phyloP scores from a whole-genome alignment of 2,113 vertebrate genomes.

The Collichthys lucidus region DNA sequence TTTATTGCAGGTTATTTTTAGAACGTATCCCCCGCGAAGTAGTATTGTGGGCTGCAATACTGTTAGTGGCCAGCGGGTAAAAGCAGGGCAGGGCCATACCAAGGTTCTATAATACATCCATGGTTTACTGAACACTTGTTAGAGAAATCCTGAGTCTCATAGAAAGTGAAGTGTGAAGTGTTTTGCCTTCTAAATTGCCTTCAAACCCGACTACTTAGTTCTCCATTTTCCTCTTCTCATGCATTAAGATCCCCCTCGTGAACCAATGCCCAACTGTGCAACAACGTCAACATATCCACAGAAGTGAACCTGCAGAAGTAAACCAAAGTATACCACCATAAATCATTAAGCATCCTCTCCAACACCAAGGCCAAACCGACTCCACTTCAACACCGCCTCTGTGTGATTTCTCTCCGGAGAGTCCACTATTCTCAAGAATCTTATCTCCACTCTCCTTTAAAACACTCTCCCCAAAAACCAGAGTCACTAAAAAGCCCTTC shows the following conservation, averaged over 20 bases:
- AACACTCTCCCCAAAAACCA: conserved; percentile 40
- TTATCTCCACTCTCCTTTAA: conserved; percentile 43
- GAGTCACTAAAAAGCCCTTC: conserved; percentile 69
- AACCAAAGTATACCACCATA: conserved; percentile 13
- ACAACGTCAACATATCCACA: conserved; percentile 11
- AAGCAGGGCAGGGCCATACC: too few species aligned
- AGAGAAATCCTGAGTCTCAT: background rate
- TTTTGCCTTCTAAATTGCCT: background rate
- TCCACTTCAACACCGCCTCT: conserved; percentile 23
- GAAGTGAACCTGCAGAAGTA: background rate
- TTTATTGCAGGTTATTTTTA: too few species aligned
- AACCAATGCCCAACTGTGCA: background rate
- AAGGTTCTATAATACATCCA: too few species aligned
- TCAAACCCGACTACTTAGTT: background rate
- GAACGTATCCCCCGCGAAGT: too few species aligned
- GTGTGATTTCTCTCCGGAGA: conserved; percentile 27
- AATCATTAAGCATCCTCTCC: conserved; percentile 40
- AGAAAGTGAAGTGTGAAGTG: background rate
- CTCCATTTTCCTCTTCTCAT: background rate
- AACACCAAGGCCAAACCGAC: conserved; percentile 38
- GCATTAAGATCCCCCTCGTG: background rate
- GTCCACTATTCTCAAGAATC: conserved; percentile 37
- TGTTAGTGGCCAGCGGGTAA: too few species aligned
- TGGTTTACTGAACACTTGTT: background rate
- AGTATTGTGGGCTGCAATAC: too few species aligned